Conservation (phyloP, 2,113 vertebrate species). For the Formicarius rufipectus region DNA sequence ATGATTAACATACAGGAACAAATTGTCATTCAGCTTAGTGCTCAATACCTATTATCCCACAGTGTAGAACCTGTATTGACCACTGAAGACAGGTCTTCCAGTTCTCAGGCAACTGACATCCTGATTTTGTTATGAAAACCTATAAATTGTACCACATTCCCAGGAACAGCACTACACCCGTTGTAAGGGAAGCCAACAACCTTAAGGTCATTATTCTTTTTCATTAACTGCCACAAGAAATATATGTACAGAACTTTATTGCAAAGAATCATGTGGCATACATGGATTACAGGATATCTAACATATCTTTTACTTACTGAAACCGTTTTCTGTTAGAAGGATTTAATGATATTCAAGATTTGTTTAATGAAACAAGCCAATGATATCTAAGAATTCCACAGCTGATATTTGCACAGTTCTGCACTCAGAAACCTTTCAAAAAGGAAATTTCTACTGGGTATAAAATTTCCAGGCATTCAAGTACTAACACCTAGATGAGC, state of each 20-base stretch:
- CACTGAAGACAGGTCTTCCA: background rate
- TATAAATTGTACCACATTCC: background rate
- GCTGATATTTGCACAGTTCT: background rate
- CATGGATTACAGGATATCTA: background rate
- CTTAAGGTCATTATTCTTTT: background rate
- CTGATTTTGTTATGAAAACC: background rate
- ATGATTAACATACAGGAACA: background rate
- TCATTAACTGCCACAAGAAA: background rate
- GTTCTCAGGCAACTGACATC: background rate
- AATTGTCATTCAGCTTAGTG: background rate
- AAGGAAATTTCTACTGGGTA: background rate
- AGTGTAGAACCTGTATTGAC: background rate
- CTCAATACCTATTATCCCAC: background rate
- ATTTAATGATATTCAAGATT: background rate
- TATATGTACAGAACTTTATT: background rate
- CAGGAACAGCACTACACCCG: background rate
- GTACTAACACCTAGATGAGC: background rate
- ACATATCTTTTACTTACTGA: background rate
- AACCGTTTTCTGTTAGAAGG: background rate
- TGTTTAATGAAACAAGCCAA: background rate
- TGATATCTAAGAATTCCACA: background rate
- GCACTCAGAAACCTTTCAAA: background rate
- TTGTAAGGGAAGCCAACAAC: background rate
- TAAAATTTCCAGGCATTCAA: background rate
- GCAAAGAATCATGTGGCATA: background rate